Conservation (phyloP, 1,140 invertebrate species). For the Camponotus pennsylvanicus region DNA sequence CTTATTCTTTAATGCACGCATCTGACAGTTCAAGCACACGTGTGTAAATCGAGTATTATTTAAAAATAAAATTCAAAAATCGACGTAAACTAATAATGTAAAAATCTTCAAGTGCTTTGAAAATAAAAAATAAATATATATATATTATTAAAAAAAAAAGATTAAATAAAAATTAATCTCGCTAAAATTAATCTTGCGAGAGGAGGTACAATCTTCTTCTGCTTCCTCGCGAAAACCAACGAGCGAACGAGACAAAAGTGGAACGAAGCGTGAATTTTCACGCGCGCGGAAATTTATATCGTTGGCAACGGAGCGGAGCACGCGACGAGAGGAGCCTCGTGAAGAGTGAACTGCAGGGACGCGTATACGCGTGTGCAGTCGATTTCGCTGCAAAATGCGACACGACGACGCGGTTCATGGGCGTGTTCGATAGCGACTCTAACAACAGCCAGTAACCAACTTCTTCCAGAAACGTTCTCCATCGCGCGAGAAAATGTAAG, state of each 20-base stretch:
- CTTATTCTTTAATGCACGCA: background rate
- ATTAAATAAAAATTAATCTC: too few species aligned
- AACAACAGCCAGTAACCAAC: background rate
- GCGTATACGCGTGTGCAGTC: constrained; percentile 53
- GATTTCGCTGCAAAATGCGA: constrained; percentile 23
- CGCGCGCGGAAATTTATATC: constrained; percentile 66
- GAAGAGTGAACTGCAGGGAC: constrained; percentile 17
- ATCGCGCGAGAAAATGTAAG: constrained; percentile 15
- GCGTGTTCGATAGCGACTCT: constrained; percentile 55
- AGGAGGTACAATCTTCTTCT: background rate
- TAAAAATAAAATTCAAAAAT: too few species aligned
- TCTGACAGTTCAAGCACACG: background rate
- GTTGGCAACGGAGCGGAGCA: constrained; percentile 21
- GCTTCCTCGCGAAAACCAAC: constrained; percentile 26
- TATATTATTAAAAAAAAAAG: too few species aligned
- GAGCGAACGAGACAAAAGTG: constrained; percentile 31
- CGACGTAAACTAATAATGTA: too few species aligned
- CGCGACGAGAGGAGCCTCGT: background rate
- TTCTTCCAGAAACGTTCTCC: constrained; percentile 47
- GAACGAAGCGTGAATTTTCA: constrained; percentile 13
- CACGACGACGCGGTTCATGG: constrained; percentile 33
- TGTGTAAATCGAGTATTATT: too few species aligned
- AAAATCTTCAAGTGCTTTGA: too few species aligned
- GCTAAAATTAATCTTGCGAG: too few species aligned
- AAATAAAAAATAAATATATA: too few species aligned